phyloP scores from a whole-genome alignment of 2,797 vertebrate genomes.

The Novumbra hubbsi region DNA sequence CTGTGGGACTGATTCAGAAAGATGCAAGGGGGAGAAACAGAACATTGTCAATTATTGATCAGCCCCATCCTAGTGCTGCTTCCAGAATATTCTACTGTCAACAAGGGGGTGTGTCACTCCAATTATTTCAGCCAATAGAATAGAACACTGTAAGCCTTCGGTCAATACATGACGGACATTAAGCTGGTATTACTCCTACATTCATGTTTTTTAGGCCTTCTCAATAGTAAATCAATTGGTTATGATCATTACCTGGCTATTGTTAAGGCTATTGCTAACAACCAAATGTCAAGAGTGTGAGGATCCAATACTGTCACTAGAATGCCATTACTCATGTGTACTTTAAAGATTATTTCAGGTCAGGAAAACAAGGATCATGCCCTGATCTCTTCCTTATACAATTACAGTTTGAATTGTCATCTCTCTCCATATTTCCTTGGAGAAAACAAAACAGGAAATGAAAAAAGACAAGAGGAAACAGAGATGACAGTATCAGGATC shows the following conservation, averaged over 20 bases:
- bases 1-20: background rate
- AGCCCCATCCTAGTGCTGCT: constrained; percentile 11
- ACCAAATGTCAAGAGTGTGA: constrained; percentile 13
- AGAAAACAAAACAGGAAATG: constrained; percentile 46
- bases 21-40: background rate
- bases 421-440: constrained; percentile 41
- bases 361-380: background rate
- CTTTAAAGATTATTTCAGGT: background rate
- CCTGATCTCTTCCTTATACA: background rate
- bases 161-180: background rate
- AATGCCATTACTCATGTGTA: constrained; percentile 14
- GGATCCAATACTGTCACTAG: constrained; percentile 16
- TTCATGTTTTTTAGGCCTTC: background rate
- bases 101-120: background rate
- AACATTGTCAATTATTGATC: constrained; percentile 53
- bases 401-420: background rate
- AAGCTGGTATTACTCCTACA: background rate
- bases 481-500: constrained; percentile 64
- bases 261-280: constrained; percentile 27
- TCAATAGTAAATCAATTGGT: background rate
- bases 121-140: too few relatives aligned
- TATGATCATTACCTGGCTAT: constrained; percentile 8
- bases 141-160: background rate
- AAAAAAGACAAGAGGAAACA: constrained; percentile 52
- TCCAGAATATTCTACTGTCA: constrained; percentile 17